Evolutionary conservation across 1,140 invertebrate species (phyloP).

Genomic region (Drosophila ananassae): DNA sequence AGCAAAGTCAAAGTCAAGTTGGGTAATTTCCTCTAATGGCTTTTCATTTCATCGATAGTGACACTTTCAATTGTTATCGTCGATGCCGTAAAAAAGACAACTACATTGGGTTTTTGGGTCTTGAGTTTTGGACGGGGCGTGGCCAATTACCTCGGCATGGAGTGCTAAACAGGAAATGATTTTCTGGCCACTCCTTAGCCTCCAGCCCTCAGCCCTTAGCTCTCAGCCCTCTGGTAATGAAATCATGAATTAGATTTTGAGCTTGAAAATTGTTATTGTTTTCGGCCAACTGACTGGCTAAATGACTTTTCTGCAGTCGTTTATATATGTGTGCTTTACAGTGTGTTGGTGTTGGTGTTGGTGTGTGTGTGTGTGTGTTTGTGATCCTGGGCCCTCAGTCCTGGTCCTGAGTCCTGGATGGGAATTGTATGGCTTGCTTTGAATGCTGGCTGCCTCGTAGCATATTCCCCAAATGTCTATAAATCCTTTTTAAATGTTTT

Average conservation of each 20-base stretch:
- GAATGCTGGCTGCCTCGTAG: conserved; percentile 53
- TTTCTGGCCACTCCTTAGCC: conserved; percentile 53
- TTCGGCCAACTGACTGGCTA: conserved; percentile 67
- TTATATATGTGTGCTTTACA: conserved; percentile 2
- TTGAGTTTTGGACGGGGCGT: conserved; percentile 9
- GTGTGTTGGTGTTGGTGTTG: background rate
- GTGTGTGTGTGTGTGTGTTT: conserved; percentile 9
- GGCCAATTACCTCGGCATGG: conserved; percentile 49
- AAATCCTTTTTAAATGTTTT: conserved; percentile 83
- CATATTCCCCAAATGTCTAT: conserved; percentile 83
- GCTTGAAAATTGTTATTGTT: conserved; percentile 81
- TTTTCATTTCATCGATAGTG: conserved; percentile 81
- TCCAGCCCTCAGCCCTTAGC: conserved; percentile 1
- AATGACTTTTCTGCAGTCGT: conserved; percentile 70
- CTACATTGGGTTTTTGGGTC: conserved; percentile 25
- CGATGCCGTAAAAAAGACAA: conserved; percentile 73
- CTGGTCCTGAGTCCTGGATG: conserved; percentile 9
- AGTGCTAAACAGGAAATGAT: conserved; percentile 82
- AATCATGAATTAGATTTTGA: conserved; percentile 81
- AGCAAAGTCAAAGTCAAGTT: conserved; percentile 68
- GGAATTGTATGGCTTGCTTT: conserved; percentile 30
- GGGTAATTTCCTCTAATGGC: conserved; percentile 81
- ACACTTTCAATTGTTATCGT: conserved; percentile 80
- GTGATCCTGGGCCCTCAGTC: conserved; percentile 33
- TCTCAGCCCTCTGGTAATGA: conserved; percentile 61